Percentiles rank a stretch among this genome's conserved stretches.
Conservation (phyloP, 2,797 vertebrate species). For the Neomorphus geoffroyi region DNA sequence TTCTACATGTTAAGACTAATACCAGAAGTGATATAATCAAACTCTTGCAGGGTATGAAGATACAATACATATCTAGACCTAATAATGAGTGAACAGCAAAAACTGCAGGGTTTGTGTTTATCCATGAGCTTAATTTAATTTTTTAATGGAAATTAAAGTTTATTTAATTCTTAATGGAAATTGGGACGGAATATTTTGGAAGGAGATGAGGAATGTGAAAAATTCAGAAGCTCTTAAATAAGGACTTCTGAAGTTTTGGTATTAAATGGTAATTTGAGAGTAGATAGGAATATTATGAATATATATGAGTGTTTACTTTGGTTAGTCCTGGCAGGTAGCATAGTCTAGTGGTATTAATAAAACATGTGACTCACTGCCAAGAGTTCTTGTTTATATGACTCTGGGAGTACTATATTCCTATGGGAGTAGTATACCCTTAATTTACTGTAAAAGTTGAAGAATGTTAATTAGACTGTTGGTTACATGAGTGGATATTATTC, state of each 20-base stretch:
- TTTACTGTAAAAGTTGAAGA: background rate
- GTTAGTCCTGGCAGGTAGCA: background rate
- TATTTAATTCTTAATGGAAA: background rate
- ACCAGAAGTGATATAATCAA: background rate
- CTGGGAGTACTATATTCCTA: background rate
- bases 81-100: background rate
- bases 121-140: background rate
- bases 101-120: background rate
- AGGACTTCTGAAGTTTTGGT: background rate
- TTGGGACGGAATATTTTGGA: background rate
- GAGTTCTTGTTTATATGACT: background rate
- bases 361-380: background rate
- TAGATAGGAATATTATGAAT: background rate
- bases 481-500: background rate
- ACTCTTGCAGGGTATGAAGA: accelerated
- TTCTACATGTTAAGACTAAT: background rate
- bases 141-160: background rate
- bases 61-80: background rate
- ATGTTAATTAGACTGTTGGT: background rate
- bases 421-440: background rate
- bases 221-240: background rate
- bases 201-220: background rate
- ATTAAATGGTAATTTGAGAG: background rate
- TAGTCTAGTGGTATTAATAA: background rate
- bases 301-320: background rate